Conservation (phyloP, 2,888 invertebrate genomes). For the Callyntrura sp. region DNA sequence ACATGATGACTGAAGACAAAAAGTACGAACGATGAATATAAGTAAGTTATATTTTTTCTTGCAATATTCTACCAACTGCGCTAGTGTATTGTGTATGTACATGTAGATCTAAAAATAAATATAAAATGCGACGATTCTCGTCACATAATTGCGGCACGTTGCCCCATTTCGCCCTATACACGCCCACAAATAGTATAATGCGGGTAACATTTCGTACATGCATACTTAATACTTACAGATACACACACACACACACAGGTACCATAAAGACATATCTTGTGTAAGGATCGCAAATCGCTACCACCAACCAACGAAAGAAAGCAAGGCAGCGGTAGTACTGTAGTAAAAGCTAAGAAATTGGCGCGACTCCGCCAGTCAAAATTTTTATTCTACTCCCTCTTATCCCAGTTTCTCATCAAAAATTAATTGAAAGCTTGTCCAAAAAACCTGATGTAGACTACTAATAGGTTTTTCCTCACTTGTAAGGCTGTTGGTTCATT, state of each 20-base stretch:
- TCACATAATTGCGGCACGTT: conserved; percentile 40
- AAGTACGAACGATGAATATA: background rate
- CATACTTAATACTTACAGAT: too few species aligned
- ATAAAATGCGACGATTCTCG: conserved; percentile 11
- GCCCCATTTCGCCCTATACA: background rate
- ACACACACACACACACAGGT: too few species aligned
- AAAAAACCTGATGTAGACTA: conserved; percentile 75
- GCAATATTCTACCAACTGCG: background rate
- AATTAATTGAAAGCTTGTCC: conserved; percentile 81
- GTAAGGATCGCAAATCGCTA: background rate
- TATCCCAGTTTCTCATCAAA: conserved; percentile 78
- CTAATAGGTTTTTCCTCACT: conserved; percentile 66
- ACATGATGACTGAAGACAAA: conserved; percentile 37
- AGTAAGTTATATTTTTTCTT: background rate
- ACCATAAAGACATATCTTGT: background rate
- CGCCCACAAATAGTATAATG: background rate
- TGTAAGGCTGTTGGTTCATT: conserved; percentile 40
- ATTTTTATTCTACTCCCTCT: conserved; percentile 47
- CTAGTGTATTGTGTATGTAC: background rate
- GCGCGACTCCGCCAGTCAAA: conserved; percentile 15
- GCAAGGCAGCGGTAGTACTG: background rate
- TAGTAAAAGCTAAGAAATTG: background rate
- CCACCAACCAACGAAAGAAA: background rate
- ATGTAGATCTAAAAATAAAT: conserved; percentile 11
- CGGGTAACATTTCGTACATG: background rate